Percentiles rank a stretch among this genome's conserved stretches.
These are phyloP conservation scores for Crenichthys baileyi DNA, from an alignment of 2,797 vertebrate species.

Conservation along the genomic window DNA sequence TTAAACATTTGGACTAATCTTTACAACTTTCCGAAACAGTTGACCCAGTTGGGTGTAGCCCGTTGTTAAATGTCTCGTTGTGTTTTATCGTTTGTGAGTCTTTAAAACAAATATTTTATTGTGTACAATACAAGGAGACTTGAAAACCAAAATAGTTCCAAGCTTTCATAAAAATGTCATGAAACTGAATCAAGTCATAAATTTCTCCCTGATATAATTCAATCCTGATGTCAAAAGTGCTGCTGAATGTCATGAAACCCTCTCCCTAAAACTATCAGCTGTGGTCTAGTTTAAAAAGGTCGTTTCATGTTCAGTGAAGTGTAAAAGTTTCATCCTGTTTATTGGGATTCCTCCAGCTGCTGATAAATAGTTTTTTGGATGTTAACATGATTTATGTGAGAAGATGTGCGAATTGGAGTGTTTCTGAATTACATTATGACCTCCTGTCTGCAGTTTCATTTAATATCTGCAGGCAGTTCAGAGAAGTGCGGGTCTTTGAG, in stretches of 20 bases:
- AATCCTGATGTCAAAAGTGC: neutral
- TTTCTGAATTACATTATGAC: neutral
- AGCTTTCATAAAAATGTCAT: neutral
- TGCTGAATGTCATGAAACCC: neutral
- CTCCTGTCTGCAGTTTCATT: neutral
- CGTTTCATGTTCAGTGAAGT: neutral
- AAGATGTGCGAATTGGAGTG: neutral
- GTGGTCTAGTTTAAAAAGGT: neutral
- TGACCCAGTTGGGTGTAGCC: neutral
- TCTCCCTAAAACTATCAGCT: neutral
- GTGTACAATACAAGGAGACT: neutral
- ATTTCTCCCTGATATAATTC: neutral
- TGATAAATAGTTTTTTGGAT: conserved; percentile 3
- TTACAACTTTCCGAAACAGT: neutral
- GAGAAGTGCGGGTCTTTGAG: neutral
- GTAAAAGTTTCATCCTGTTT: neutral
- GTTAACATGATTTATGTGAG: neutral
- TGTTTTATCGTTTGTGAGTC: neutral
- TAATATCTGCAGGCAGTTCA: conserved; percentile 6
- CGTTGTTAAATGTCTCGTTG: neutral
- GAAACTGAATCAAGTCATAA: neutral
- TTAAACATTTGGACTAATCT: neutral
- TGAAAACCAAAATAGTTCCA: neutral
- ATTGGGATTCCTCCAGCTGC: neutral
- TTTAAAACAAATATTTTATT: neutral